These are phyloP conservation scores for Melinaea marsaeus DNA, from an alignment of 2,888 invertebrate species.

Conservation along the genomic window DNA sequence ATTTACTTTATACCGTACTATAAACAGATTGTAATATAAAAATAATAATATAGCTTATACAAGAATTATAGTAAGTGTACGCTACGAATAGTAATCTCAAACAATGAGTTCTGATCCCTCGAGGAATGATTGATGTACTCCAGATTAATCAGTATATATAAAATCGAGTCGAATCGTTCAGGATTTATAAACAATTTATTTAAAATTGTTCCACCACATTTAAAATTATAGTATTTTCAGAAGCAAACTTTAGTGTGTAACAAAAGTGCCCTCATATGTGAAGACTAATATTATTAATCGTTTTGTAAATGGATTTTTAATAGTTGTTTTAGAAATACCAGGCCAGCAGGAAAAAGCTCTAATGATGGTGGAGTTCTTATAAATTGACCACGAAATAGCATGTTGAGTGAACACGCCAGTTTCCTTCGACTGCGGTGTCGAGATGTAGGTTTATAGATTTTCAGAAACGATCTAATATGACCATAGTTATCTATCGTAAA, in stretches of 20 bases:
- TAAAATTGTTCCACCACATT: too few species aligned
- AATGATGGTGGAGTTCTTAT: conserved; percentile 20
- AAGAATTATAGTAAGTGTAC: too few species aligned
- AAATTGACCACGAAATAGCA: conserved; percentile 29
- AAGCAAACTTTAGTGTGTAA: not conserved
- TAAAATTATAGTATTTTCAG: too few species aligned
- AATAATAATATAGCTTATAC: too few species aligned
- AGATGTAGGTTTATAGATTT: conserved; percentile 66
- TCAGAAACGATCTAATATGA: conserved; percentile 47
- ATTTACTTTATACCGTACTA: too few species aligned
- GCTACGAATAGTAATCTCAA: conserved; percentile 11
- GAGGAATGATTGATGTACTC: conserved; percentile 12
- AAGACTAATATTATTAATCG: conserved; percentile 1
- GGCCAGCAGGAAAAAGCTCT: not conserved
- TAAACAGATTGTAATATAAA: too few species aligned
- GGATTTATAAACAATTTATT: too few species aligned
- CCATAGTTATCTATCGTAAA: conserved; percentile 36
- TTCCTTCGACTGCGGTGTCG: conserved; percentile 32
- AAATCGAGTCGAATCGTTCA: conserved; percentile 7
- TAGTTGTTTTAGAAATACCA: too few species aligned
- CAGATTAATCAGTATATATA: conserved; percentile 3
- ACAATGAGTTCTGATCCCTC: conserved; percentile 10
- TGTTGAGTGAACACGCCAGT: conserved; percentile 24
- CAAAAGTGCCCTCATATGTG: conserved; percentile 4
- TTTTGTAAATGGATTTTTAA: too few species aligned